phyloP scores from a whole-genome alignment of 2,888 invertebrate species.

The Patella pellucida region DNA sequence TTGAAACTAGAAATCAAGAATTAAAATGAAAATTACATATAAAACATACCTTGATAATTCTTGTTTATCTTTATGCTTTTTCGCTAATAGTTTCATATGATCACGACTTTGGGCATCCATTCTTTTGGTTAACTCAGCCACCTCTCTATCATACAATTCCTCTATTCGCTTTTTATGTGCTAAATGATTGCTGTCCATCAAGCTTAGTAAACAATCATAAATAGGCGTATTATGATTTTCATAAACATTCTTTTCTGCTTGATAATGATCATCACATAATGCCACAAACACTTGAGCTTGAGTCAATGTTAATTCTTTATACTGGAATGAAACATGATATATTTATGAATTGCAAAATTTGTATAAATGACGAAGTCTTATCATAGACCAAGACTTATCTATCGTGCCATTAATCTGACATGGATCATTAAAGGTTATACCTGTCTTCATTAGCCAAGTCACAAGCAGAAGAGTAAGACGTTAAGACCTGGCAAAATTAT shows the following conservation, averaged over 20 bases:
- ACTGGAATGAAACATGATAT: constrained; percentile 42
- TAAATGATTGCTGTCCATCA: constrained; percentile 54
- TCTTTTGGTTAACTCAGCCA: constrained; percentile 77
- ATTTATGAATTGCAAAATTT: not conserved
- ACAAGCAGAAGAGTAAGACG: too few relatives aligned
- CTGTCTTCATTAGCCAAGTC: too few relatives aligned
- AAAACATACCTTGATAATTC: constrained; percentile 78
- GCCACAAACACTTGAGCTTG: constrained; percentile 65
- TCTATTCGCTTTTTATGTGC: constrained; percentile 72
- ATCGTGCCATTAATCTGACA: too few relatives aligned
- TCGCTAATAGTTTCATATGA: constrained; percentile 88
- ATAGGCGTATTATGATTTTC: constrained; percentile 86
- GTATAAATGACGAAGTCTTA: not conserved
- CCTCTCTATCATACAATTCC: constrained; percentile 68
- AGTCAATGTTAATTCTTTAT: constrained; percentile 63
- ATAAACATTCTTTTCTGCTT: constrained; percentile 82
- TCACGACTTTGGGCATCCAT: constrained; percentile 86
- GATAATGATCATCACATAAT: constrained; percentile 76
- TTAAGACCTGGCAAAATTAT: too few relatives aligned
- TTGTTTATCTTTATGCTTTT: constrained; percentile 89
- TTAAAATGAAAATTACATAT: too few relatives aligned
- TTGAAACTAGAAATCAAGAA: too few relatives aligned
- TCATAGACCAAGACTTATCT: too few relatives aligned
- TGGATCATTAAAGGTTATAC: too few relatives aligned
- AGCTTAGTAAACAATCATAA: constrained; percentile 54